Evolutionary conservation across 2,888 invertebrate species (phyloP), one percentile per base, ranked within the genome.

Genomic region (Heliconius ismenius): DNA sequence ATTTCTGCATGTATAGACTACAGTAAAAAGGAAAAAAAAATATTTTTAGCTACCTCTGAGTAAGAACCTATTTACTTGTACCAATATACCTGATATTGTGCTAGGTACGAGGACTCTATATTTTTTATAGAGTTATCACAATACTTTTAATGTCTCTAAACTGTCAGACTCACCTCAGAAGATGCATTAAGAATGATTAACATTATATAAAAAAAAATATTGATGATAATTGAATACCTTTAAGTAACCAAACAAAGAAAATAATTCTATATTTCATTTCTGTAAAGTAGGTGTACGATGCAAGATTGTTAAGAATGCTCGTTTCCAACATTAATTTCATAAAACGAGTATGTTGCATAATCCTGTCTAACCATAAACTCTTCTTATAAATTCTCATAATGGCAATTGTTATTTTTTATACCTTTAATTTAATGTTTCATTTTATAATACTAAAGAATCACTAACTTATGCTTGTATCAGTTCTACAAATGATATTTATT

Each of bases 311-410:
- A 69, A 69, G 69, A 54, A 69, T 28, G 69, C 49, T 28, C 11
- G 21, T 21, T 69, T 69, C 28, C 54, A 54, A 54, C 54, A 28
- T 54, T 54, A 69, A 70, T 58, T 70, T 70, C 18, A 70, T 70
- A 70, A 28, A n/a, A 58, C 15, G n/a, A 68, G 49, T n/a, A 54
- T 21, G 28, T 49, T 24, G 54, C 54, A 54, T 28, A 69, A 69
- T 28, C 28, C 49, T 69, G 69, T n/a, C 60, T 62, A 62, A 24
- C 54, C 69, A 69, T 69, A 67, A 49, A 28, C 13, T 54, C 54
- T n/a, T 10, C 21, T 18, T 18, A 70, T 58, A n/a, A 15, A 70
- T 69, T 32, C 70, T 15, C 32, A 58, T 58, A 58, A 70, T 70
- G 7, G 32, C 70, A 36, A 70, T 58, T 58, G 36, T 24, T 36